Evolutionary conservation across 2,888 invertebrate species (phyloP), one percentile per base, ranked within the genome.

Genomic region (Spisula subtruncata): DNA sequence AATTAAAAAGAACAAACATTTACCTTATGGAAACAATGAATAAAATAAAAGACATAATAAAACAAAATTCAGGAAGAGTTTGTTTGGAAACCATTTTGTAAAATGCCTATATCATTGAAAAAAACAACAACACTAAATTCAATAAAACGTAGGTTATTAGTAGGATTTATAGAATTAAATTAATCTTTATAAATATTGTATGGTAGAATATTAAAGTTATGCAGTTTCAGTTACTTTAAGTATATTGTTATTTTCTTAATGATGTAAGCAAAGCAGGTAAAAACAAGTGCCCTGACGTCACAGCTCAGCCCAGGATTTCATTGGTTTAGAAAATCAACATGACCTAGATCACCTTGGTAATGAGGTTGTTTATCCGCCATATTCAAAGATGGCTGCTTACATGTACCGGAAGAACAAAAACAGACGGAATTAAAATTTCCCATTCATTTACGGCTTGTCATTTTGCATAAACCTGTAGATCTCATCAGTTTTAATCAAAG

Each of bases 301-400:
- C 25, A 66, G 16, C 41, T 71, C 51, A 66, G 48, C 48, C 16
- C 75, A 29, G 29, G n/a, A 56, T 60, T 83, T 56, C 8, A 88
- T 88, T 88, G 83, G 87, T n/a, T 32, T 48, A 82, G 75, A 81
- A 60, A n/a, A 60, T 35, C 48, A 60, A 81, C 66, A 71, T 89
- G 83, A 83, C 51, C 54, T 29, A 86, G 8, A 93, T 94, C 93
- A 89, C 93, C 93, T 91, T 92, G 93, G 94, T 93, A 93, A 93
- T 94, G 92, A 91, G 92, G 92, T 87, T 93, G 85, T 93, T 93
- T 93, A 88, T 85, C 92, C 90, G 93, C 93, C 94, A 94, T 94
- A 56, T 92, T 94, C 91, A 90, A 93, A 93, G 86, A 93, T 93
- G 93, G 92, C 93, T 90, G 46, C 89, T 54, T 75, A 71, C 85